These are phyloP conservation scores for Gastrophysa polygoni DNA, from an alignment of 2,888 invertebrate genomes.

Conservation along the genomic window DNA sequence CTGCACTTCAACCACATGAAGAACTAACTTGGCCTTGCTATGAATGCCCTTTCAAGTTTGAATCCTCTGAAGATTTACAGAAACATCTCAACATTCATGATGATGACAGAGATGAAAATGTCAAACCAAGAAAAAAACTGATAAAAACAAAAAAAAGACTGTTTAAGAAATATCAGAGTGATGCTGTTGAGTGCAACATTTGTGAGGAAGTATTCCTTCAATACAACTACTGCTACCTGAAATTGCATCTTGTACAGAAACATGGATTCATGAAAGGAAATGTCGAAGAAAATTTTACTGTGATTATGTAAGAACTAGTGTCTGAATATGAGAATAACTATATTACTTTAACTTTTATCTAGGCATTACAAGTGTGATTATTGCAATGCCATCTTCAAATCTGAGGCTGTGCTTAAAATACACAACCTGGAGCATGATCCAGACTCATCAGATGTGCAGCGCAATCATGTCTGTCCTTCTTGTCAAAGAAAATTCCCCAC, in stretches of 20 bases:
- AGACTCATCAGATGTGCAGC: slow-evolving; percentile 45
- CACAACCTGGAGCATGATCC: slow-evolving; percentile 49
- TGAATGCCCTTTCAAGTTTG: slow-evolving; percentile 66
- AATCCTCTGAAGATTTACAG: slow-evolving; percentile 64
- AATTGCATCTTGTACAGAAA: slow-evolving; percentile 45
- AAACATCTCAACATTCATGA: slow-evolving; percentile 66
- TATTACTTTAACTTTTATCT: slow-evolving; percentile 19
- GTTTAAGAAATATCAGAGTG: slow-evolving; percentile 36
- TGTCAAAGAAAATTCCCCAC: slow-evolving; percentile 50
- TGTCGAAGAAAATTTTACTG: slow-evolving; percentile 48
- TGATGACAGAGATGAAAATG: slow-evolving; percentile 47
- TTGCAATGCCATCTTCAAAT: slow-evolving; percentile 44
- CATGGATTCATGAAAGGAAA: slow-evolving; percentile 43
- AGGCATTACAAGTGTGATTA: slow-evolving; percentile 47
- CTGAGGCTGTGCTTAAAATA: slow-evolving; percentile 47
- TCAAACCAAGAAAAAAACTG: slow-evolving; percentile 46
- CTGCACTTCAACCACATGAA: slow-evolving; percentile 57
- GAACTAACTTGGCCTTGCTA: slow-evolving; percentile 66
- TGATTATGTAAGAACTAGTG: slow-evolving; percentile 42
- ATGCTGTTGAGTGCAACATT: slow-evolving; percentile 49
- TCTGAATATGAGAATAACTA: neutral
- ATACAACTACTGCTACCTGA: slow-evolving; percentile 45
- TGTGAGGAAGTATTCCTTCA: slow-evolving; percentile 49
- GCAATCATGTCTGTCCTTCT: slow-evolving; percentile 47
- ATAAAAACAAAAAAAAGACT: slow-evolving; percentile 42